A percentile compares a stretch with the other conserved stretches of the same genome.
Evolutionary conservation across 2,113 vertebrate species (phyloP).

Genomic region (Pangasianodon hypophthalmus): DNA sequence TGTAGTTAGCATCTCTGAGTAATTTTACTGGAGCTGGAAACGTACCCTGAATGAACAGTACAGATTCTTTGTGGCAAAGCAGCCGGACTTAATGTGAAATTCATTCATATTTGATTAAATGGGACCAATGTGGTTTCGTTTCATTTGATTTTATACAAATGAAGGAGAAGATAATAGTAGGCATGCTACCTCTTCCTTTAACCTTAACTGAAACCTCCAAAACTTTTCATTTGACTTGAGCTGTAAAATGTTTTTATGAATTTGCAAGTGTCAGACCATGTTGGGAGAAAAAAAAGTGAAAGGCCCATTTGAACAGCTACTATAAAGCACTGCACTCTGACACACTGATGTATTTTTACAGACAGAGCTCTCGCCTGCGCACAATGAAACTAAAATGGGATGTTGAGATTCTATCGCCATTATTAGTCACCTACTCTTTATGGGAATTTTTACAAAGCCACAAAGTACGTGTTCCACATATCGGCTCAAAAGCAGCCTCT

Average conservation of each 20-base stretch:
- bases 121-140: neutral
- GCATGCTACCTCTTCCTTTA: neutral
- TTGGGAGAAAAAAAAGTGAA: neutral
- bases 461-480: neutral
- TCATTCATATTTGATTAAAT: neutral
- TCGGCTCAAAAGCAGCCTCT: neutral
- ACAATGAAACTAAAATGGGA: constrained; percentile 20
- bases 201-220: neutral
- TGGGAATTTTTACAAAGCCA: constrained; percentile 27
- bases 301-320: neutral
- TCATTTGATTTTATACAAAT: neutral
- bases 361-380: neutral
- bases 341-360: neutral
- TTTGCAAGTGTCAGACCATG: neutral
- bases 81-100: neutral
- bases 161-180: neutral
- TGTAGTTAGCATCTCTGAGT: neutral
- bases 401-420: constrained; percentile 9
- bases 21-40: neutral
- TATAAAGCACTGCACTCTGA: neutral
- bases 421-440: constrained; percentile 1
- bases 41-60: neutral
- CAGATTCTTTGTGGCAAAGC: neutral
- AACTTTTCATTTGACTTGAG: neutral
- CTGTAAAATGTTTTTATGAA: neutral